These are phyloP conservation scores for Pseudochirops cupreus DNA, from an alignment of 2,797 vertebrate species.

Conservation along the genomic window DNA sequence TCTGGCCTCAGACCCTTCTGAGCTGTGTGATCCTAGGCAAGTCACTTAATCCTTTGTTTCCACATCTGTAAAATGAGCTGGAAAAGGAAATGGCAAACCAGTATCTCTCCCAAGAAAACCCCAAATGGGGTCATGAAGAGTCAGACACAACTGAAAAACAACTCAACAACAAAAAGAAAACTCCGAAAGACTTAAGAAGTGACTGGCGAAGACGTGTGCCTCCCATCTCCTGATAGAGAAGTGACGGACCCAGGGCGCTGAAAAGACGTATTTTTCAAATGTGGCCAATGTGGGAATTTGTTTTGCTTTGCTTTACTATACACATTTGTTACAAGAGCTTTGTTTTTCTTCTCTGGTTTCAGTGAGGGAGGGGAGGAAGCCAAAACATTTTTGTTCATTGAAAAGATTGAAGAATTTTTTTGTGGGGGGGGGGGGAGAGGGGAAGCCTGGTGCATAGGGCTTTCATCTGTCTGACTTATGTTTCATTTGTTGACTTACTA, in stretches of 20 bases:
- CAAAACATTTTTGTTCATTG: too few species aligned
- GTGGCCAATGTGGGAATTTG: not conserved
- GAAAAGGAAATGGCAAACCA: not conserved
- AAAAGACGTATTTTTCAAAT: not conserved
- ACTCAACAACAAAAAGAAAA: not conserved
- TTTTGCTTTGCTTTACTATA: not conserved
- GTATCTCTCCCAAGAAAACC: not conserved
- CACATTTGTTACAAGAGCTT: not conserved
- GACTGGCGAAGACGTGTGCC: not conserved
- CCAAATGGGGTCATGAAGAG: not conserved
- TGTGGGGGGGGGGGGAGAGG: too few species aligned
- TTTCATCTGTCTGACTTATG: too few species aligned
- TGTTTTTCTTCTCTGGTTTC: not conserved
- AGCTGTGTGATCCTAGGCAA: not conserved
- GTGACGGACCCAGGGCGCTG: not conserved
- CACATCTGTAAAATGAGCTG: not conserved
- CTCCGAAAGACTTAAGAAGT: not conserved
- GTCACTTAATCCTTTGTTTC: not conserved
- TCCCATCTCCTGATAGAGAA: not conserved
- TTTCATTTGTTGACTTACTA: too few species aligned
- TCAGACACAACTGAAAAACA: not conserved
- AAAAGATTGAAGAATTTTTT: too few species aligned
- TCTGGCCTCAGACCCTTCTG: not conserved
- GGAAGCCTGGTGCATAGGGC: too few species aligned
- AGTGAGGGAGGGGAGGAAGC: too few species aligned